phyloP scores from a whole-genome alignment of 2,797 vertebrate species.

The Tauraco hartlaubi region DNA sequence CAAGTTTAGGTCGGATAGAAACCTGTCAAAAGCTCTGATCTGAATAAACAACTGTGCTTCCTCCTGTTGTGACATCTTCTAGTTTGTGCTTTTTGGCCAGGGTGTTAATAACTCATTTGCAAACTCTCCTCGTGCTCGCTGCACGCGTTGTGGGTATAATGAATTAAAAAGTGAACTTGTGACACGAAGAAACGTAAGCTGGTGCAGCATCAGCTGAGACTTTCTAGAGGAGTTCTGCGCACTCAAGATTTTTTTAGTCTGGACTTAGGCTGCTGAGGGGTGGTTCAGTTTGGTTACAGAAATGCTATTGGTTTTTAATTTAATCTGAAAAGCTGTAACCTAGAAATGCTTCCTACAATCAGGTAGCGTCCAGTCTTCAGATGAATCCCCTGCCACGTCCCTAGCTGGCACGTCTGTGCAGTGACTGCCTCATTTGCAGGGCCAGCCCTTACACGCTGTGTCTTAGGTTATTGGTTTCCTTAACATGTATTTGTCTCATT shows the following conservation, averaged over 20 bases:
- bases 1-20: conserved; percentile 31
- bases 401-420: not conserved
- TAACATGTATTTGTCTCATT: not conserved
- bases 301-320: too few species aligned
- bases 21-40: not conserved
- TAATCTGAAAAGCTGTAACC: too few species aligned
- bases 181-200: not conserved
- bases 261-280: not conserved
- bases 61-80: not conserved
- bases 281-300: too few species aligned
- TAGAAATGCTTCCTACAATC: too few species aligned
- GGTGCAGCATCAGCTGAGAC: not conserved
- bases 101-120: not conserved
- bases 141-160: not conserved
- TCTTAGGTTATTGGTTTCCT: not conserved
- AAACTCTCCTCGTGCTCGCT: not conserved
- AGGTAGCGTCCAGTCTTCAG: too few species aligned
- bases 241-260: not conserved
- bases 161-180: not conserved
- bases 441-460: not conserved
- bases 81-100: not conserved
- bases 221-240: not conserved
- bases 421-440: not conserved
- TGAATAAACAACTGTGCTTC: not conserved
- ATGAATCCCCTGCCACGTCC: not conserved